Evolutionary conservation across 1,140 invertebrate genomes (phyloP).

Genomic region (Rhynchophorus ferrugineus): DNA sequence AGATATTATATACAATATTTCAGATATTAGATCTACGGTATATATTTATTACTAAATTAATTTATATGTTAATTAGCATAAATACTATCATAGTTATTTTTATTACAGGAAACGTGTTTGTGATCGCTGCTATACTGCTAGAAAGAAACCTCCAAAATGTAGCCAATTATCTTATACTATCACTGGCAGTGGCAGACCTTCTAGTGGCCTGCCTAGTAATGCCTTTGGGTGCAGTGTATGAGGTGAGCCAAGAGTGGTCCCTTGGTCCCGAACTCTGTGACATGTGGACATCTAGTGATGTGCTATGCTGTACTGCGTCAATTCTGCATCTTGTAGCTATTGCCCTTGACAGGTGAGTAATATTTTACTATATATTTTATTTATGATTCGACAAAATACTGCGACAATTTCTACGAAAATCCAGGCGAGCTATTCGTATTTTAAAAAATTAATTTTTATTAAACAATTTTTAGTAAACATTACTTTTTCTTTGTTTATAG

Average conservation of each 20-base stretch:
- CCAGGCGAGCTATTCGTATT: too few species aligned
- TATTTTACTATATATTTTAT: too few species aligned
- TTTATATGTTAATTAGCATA: too few species aligned
- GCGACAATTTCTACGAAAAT: too few species aligned
- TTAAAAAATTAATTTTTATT: too few species aligned
- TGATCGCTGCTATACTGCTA: slow-evolving; percentile 86
- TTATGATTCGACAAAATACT: too few species aligned
- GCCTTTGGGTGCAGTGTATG: slow-evolving; percentile 73
- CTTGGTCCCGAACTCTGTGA: slow-evolving; percentile 76
- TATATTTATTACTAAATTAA: too few species aligned
- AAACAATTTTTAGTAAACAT: too few species aligned
- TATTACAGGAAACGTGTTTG: slow-evolving; percentile 81
- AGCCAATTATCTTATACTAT: slow-evolving; percentile 81
- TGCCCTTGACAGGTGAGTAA: slow-evolving; percentile 77
- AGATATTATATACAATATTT: too few species aligned
- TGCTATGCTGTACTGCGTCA: slow-evolving; percentile 87
- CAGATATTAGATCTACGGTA: too few species aligned
- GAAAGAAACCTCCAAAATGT: slow-evolving; percentile 82
- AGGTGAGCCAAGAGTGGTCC: slow-evolving; percentile 28
- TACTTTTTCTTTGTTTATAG: too few species aligned
- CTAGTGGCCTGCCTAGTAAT: slow-evolving; percentile 80
- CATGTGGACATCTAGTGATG: slow-evolving; percentile 89
- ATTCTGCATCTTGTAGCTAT: slow-evolving; percentile 93
- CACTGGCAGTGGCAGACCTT: slow-evolving; percentile 78
- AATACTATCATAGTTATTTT: too few species aligned